Evolutionary conservation across 2,797 vertebrate genomes (phyloP).

Genomic region (Neomorphus geoffroyi): DNA sequence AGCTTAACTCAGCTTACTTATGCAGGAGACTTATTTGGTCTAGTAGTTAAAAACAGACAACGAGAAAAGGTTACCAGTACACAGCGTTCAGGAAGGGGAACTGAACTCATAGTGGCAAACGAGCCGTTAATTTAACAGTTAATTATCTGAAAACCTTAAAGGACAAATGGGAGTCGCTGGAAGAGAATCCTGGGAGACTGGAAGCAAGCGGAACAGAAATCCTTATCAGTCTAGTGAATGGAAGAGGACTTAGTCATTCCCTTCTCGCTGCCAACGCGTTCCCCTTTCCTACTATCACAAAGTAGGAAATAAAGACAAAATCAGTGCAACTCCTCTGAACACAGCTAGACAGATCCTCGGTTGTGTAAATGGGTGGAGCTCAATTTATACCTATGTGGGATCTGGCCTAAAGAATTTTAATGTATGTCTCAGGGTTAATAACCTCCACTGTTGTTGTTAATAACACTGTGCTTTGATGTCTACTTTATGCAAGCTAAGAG

Average conservation of each 20-base stretch:
- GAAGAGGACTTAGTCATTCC: background rate
- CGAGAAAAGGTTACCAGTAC: background rate
- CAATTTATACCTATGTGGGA: slow-evolving; percentile 36
- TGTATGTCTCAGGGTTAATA: slow-evolving; percentile 54
- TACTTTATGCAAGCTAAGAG: slow-evolving; percentile 46
- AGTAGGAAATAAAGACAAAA: background rate
- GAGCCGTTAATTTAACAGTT: slow-evolving; percentile 36
- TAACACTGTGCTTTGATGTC: slow-evolving; percentile 55
- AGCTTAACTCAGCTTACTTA: background rate
- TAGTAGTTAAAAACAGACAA: background rate
- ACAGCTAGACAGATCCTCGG: background rate
- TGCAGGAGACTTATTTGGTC: background rate
- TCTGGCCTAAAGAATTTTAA: slow-evolving; percentile 57
- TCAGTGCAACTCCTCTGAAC: background rate
- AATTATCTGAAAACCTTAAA: slow-evolving; percentile 54
- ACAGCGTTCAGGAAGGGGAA: slow-evolving; percentile 28
- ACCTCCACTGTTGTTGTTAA: slow-evolving; percentile 52
- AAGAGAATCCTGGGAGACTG: background rate
- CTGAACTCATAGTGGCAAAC: slow-evolving; percentile 7
- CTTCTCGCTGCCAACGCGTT: background rate
- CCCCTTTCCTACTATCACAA: background rate
- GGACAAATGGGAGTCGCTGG: slow-evolving; percentile 33
- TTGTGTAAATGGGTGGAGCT: slow-evolving; percentile 36
- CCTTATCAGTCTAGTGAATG: background rate
- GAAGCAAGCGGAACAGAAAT: slow-evolving; percentile 11